Evolutionary conservation across 2,113 vertebrate species (phyloP).

Genomic region (Spheniscus mendiculus): DNA sequence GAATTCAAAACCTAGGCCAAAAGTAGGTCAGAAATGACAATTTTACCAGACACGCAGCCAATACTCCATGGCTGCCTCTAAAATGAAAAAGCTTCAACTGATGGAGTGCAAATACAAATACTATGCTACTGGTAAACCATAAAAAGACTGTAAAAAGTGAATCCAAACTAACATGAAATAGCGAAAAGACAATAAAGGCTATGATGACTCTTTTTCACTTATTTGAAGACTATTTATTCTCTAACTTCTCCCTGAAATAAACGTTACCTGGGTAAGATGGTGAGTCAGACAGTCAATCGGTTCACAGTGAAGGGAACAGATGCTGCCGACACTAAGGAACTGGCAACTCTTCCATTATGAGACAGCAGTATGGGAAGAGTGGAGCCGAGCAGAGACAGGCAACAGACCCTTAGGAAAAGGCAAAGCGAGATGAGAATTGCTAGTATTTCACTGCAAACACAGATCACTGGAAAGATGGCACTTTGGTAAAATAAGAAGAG

Average conservation of each 20-base stretch:
- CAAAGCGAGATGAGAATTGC: neutral
- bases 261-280: neutral
- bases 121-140: neutral
- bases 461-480: neutral
- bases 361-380: neutral
- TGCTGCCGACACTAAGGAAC: neutral
- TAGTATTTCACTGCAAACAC: neutral
- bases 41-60: neutral
- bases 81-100: neutral
- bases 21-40: neutral
- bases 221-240: neutral
- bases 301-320: neutral
- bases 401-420: neutral
- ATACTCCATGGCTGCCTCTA: neutral
- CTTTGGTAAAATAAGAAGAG: neutral
- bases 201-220: neutral
- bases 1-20: slow-evolving; percentile 80
- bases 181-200: neutral
- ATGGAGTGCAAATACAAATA: neutral
- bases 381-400: neutral
- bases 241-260: neutral
- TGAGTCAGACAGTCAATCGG: neutral
- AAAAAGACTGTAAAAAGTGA: neutral
- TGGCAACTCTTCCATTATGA: neutral
- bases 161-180: neutral